Percentiles rank a stretch among this genome's conserved stretches.
Conservation (phyloP, 2,113 vertebrate genomes). For the Erpornis zantholeuca region DNA sequence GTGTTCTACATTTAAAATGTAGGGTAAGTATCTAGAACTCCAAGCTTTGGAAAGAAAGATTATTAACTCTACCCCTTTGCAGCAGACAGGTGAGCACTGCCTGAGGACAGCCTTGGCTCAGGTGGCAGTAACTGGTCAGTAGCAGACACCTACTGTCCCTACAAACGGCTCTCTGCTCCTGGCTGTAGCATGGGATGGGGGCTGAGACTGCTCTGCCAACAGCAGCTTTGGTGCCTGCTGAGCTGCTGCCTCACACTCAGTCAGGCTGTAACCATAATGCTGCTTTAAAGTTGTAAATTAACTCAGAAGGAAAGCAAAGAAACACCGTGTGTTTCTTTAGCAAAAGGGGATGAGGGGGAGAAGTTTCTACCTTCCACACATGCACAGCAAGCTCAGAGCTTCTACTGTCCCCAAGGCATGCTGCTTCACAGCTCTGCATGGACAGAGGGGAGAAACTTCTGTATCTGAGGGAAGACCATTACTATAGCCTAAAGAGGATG, state of each 20-base stretch:
- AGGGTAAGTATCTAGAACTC: neutral
- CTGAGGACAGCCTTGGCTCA: neutral
- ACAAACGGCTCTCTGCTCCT: neutral
- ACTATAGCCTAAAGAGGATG: neutral
- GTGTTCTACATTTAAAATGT: neutral
- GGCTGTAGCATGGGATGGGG: fast-evolving
- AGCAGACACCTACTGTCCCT: neutral
- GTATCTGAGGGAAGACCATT: fast-evolving
- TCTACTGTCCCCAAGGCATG: fast-evolving
- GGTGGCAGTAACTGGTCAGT: neutral
- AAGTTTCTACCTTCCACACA: neutral
- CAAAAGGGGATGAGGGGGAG: neutral
- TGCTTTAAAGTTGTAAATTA: neutral
- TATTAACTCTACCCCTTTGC: neutral
- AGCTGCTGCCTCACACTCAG: neutral
- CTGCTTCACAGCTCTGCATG: neutral
- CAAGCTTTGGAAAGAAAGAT: neutral
- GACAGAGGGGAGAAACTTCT: neutral
- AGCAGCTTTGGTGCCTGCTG: neutral
- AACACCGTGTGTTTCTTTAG: neutral
- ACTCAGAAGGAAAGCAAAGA: neutral
- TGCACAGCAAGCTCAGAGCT: neutral
- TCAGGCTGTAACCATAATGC: fast-evolving
- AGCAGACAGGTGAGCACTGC: neutral
- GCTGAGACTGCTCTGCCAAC: neutral